A percentile compares a stretch with the other conserved stretches of the same genome.
phyloP scores from a whole-genome alignment of 2,797 vertebrate species.

The Dermochelys coriacea region DNA sequence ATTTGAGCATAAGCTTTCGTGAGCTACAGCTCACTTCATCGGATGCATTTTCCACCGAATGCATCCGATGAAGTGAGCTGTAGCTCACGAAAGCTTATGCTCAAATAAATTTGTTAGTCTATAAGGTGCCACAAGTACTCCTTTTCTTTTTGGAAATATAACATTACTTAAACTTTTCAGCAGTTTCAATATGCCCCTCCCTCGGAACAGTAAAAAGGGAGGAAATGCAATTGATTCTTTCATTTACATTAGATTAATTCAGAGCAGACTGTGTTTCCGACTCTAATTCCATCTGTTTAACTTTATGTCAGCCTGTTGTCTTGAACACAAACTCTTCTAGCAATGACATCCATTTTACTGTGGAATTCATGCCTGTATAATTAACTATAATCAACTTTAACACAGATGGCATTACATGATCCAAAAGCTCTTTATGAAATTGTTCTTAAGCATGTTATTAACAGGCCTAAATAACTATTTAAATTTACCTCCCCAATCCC shows the following conservation, averaged over 20 bases:
- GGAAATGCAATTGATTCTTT: background rate
- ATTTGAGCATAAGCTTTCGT: too few relatives aligned
- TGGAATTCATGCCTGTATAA: constrained; percentile 52
- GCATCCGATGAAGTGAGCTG: too few relatives aligned
- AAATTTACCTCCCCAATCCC: constrained; percentile 38
- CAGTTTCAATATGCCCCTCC: background rate
- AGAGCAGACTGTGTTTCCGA: background rate
- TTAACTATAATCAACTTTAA: constrained; percentile 67
- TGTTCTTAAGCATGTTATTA: constrained; percentile 58
- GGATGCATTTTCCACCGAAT: too few relatives aligned
- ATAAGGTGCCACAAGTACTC: too few relatives aligned
- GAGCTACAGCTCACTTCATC: too few relatives aligned
- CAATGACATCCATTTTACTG: constrained; percentile 22
- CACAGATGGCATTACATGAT: constrained; percentile 62
- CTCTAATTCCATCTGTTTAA: background rate
- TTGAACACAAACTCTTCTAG: constrained; percentile 14
- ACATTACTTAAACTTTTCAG: background rate
- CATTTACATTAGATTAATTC: background rate
- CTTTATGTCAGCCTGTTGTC: background rate
- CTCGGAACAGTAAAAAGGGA: background rate
- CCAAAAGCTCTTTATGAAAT: constrained; percentile 45
- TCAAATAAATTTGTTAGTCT: too few relatives aligned
- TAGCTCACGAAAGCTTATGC: too few relatives aligned
- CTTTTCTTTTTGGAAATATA: too few relatives aligned
- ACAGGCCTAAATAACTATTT: constrained; percentile 63